Conservation (phyloP, 2,797 vertebrate species). For the Chloroceryle inda region DNA sequence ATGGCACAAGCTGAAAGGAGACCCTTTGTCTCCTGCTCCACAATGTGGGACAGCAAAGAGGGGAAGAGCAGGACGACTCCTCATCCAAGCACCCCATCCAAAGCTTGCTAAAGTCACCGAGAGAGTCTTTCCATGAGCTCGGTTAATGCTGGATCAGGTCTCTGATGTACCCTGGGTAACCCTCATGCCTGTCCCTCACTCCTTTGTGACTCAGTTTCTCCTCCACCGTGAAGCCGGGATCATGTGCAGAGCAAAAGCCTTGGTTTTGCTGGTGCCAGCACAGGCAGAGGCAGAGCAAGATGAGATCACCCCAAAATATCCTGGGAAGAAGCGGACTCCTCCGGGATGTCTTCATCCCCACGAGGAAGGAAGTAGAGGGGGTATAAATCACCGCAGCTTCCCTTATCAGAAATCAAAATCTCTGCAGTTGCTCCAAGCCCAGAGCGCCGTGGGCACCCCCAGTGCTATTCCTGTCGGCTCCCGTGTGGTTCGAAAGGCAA, state of each 20-base stretch:
- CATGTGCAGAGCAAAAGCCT: background rate
- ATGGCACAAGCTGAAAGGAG: background rate
- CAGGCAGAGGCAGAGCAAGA: constrained; percentile 2
- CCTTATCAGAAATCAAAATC: background rate
- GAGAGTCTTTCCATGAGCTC: background rate
- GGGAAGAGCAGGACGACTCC: background rate
- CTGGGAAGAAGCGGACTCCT: constrained; percentile 26
- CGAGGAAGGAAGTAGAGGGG: constrained; percentile 45
- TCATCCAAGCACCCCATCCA: background rate
- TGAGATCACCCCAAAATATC: constrained; percentile 10
- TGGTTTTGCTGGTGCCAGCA: background rate
- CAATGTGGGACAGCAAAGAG: background rate
- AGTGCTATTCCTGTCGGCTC: constrained; percentile 31
- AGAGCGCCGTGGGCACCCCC: constrained; percentile 48
- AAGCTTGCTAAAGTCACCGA: background rate
- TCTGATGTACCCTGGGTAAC: background rate
- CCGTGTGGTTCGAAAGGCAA: constrained; percentile 40
- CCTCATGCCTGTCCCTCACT: background rate
- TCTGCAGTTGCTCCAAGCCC: constrained; percentile 28
- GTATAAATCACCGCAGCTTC: constrained; percentile 41
- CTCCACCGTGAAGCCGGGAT: background rate
- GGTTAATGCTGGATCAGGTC: background rate
- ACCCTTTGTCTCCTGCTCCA: background rate
- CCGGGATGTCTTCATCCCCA: background rate
- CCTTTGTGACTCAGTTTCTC: background rate